Percentiles rank a stretch among this genome's conserved stretches.
phyloP scores from a whole-genome alignment of 2,797 vertebrate species.

The Setipinna tenuifilis region DNA sequence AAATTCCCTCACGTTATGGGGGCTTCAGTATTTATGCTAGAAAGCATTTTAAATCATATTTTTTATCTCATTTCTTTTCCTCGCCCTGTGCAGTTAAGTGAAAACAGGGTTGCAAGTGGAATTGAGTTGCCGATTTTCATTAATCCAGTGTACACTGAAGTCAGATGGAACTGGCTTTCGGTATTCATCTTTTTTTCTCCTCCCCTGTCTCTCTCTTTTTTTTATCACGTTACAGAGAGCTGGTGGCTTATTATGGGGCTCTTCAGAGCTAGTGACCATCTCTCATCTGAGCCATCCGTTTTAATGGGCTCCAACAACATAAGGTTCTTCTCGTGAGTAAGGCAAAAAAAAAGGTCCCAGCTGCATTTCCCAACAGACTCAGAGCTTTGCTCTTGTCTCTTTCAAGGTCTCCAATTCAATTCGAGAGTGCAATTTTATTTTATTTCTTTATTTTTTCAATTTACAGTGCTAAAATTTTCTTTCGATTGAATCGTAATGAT shows the following conservation, averaged over 20 bases:
- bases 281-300: slow-evolving; percentile 42
- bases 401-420: slow-evolving; percentile 55
- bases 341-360: slow-evolving; percentile 56
- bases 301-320: slow-evolving; percentile 50
- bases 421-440: slow-evolving; percentile 34
- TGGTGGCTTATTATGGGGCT: slow-evolving; percentile 41
- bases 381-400: slow-evolving; percentile 58
- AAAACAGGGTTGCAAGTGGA: slow-evolving; percentile 30
- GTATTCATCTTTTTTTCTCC: slow-evolving; percentile 50
- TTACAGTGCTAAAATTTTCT: slow-evolving; percentile 50
- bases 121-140: slow-evolving; percentile 13
- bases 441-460: slow-evolving; percentile 34
- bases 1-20: neutral
- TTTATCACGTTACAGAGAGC: slow-evolving; percentile 44
- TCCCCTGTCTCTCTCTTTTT: slow-evolving; percentile 26
- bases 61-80: neutral
- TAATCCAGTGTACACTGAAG: slow-evolving; percentile 33
- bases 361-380: slow-evolving; percentile 62
- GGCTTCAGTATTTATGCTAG: neutral
- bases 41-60: neutral
- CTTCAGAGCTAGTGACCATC: slow-evolving; percentile 33
- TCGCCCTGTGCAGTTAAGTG: neutral
- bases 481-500: neutral
- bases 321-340: slow-evolving; percentile 46
- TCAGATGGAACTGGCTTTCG: slow-evolving; percentile 40